Conservation (phyloP, 2,888 invertebrate genomes). For the Agrotis clavis region DNA sequence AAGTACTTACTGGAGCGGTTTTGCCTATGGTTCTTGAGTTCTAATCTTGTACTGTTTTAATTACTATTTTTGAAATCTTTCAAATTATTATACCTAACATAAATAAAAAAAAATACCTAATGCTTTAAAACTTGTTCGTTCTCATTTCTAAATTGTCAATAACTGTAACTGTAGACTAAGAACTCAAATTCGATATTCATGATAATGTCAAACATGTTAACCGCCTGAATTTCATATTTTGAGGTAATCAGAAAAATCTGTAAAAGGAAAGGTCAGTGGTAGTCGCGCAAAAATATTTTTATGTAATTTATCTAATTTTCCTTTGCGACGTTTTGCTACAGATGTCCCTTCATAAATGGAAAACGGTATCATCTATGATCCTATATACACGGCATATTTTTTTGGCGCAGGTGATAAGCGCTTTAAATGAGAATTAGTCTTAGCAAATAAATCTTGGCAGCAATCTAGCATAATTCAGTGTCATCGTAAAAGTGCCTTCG, state of each 20-base stretch:
- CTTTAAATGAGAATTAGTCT: no score
- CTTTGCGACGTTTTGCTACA: not conserved
- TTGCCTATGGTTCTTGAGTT: not conserved
- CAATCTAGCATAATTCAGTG: no score
- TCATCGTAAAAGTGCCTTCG: no score
- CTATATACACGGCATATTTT: no score
- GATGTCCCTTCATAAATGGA: conserved; percentile 11
- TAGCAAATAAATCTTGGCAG: no score
- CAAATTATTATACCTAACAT: not conserved
- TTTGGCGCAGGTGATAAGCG: no score
- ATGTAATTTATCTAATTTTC: conserved; percentile 52
- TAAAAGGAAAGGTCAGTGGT: conserved; percentile 21
- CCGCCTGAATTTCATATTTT: conserved; percentile 24
- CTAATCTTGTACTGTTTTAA: not conserved
- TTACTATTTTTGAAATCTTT: not conserved
- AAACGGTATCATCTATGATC: conserved; percentile 31
- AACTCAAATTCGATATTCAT: conserved; percentile 18
- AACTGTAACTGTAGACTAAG: not conserved
- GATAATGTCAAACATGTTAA: conserved; percentile 16
- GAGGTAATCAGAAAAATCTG: conserved; percentile 23
- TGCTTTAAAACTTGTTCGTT: no score
- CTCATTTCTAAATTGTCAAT: conserved; percentile 5
- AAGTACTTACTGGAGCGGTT: not conserved
- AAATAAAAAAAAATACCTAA: no score
- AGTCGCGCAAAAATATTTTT: conserved; percentile 26